phyloP scores from a whole-genome alignment of 2,797 vertebrate genomes.

The Macrochelys suwanniensis region DNA sequence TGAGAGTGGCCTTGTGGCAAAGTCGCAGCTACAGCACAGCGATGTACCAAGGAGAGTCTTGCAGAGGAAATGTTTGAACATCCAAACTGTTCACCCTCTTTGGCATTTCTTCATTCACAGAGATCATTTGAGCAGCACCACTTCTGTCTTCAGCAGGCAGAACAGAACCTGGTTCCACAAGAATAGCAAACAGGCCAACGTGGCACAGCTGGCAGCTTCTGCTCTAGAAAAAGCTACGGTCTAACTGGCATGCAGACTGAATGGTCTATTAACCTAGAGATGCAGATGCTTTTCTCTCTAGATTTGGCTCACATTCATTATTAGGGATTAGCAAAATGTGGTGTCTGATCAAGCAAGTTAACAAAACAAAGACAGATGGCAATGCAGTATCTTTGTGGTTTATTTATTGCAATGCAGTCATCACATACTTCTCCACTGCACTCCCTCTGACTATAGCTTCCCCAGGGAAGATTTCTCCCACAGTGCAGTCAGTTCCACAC shows the following conservation, averaged over 20 bases:
- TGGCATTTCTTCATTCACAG: not conserved
- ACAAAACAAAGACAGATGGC: conserved; percentile 74
- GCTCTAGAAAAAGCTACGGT: not conserved
- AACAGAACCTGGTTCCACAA: not conserved
- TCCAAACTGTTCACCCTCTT: not conserved
- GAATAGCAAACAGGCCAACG: not conserved
- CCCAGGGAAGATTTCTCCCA: not conserved
- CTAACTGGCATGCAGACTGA: conserved; percentile 40
- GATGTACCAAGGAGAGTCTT: not conserved
- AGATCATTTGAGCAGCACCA: not conserved
- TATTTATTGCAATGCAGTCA: not conserved
- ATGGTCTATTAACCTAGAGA: not conserved
- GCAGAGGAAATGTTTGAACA: not conserved
- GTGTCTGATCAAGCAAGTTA: conserved; percentile 72
- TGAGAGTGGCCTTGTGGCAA: not conserved
- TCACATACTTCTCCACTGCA: conserved; percentile 23
- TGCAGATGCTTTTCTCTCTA: conserved; percentile 27
- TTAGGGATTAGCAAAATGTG: conserved; percentile 68
- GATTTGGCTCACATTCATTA: conserved; percentile 53
- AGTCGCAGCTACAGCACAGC: not conserved
- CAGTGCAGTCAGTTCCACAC: not conserved
- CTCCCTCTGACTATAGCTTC: not conserved
- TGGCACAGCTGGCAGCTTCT: conserved; percentile 33
- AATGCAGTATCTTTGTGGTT: conserved; percentile 49
- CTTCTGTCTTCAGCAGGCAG: not conserved